Evolutionary conservation across 2,113 vertebrate species (phyloP).

Genomic region (Alosa alosa): DNA sequence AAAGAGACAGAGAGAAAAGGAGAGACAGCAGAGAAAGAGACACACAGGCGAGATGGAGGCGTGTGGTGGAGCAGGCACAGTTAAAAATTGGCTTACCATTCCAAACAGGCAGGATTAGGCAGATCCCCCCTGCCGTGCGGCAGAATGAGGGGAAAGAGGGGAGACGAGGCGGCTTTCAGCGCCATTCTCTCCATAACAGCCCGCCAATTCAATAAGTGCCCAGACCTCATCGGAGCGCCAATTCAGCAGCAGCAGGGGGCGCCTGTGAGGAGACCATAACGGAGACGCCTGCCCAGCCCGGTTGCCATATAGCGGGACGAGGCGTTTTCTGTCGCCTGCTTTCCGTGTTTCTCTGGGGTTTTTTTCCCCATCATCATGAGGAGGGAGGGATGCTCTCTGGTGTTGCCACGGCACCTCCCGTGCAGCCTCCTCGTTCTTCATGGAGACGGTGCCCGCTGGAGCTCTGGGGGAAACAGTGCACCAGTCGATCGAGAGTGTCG

Average conservation of each 20-base stretch:
- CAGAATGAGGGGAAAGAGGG: background rate
- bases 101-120: background rate
- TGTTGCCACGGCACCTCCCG: background rate
- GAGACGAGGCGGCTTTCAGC: background rate
- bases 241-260: no score
- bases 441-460: background rate
- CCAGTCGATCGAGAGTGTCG: background rate
- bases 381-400: background rate
- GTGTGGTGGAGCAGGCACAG: no score
- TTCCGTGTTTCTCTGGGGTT: no score
- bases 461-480: background rate
- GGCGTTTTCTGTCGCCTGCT: no score
- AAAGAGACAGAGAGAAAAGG: no score
- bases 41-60: no score
- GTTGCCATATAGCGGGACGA: no score
- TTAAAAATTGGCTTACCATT: no score
- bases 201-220: background rate
- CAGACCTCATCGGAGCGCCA: background rate
- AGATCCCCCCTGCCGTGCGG: background rate
- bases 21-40: no score
- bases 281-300: no score
- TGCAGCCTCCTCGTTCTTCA: background rate
- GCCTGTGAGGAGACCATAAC: no score
- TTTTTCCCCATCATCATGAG: no score
- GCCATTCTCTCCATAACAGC: background rate